Percentiles rank a stretch among this genome's conserved stretches.
Evolutionary conservation across 2,797 vertebrate species (phyloP).

Genomic region (Crenichthys baileyi): DNA sequence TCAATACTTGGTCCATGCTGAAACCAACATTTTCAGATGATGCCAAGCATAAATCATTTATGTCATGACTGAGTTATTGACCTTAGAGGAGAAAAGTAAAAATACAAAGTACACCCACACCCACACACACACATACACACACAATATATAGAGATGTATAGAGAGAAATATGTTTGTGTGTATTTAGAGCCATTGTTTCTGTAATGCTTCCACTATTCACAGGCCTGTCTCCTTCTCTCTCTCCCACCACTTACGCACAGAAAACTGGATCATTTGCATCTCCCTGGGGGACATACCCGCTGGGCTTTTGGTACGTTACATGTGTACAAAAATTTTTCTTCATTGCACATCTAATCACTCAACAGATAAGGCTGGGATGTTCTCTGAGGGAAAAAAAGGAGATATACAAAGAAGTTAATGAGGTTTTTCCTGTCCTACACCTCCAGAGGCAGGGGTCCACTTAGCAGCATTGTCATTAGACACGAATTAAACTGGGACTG

Average conservation of each 20-base stretch:
- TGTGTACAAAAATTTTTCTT: conserved; percentile 52
- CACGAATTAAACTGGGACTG: conserved; percentile 77
- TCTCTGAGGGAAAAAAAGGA: conserved; percentile 33
- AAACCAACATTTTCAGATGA: conserved; percentile 72
- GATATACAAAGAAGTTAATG: conserved; percentile 64
- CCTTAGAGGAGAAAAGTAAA: conserved; percentile 57
- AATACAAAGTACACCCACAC: conserved; percentile 28
- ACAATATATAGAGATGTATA: too few relatives aligned
- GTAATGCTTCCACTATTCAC: conserved; percentile 31
- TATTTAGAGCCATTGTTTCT: conserved; percentile 9
- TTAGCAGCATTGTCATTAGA: conserved; percentile 77
- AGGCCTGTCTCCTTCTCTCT: conserved; percentile 29
- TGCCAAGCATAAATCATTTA: conserved; percentile 72
- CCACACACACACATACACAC: conserved; percentile 5
- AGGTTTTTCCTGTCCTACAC: conserved; percentile 74
- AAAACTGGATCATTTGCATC: conserved; percentile 63
- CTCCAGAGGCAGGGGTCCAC: conserved; percentile 74
- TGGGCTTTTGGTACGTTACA: conserved; percentile 63
- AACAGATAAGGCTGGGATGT: conserved; percentile 64
- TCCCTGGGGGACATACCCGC: conserved; percentile 54
- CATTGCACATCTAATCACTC: conserved; percentile 72
- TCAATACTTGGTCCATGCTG: conserved; percentile 65
- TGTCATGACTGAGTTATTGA: conserved; percentile 71
- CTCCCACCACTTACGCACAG: conserved; percentile 33
- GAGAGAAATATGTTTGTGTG: background rate